These are phyloP conservation scores for Petrocephalus zakoni DNA, from an alignment of 2,113 vertebrate species.

Conservation along the genomic window DNA sequence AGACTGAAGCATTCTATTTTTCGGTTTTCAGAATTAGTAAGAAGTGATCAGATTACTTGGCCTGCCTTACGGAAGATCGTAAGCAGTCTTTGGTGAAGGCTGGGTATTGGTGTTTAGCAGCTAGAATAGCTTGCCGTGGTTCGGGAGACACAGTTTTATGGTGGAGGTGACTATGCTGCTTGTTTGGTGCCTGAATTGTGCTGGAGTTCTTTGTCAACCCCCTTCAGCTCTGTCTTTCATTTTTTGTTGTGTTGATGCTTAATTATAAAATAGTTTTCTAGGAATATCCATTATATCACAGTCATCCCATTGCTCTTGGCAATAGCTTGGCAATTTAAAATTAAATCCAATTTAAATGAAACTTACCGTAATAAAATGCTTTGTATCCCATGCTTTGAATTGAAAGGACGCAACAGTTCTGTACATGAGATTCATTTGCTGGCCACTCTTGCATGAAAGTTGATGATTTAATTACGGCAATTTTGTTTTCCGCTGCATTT, in stretches of 20 bases:
- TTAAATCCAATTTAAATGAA: neutral
- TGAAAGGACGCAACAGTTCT: neutral
- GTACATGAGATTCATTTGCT: neutral
- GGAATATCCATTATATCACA: neutral
- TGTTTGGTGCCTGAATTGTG: slow-evolving; percentile 45
- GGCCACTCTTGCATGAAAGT: neutral
- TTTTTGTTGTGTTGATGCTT: neutral
- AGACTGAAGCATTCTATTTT: slow-evolving; percentile 29
- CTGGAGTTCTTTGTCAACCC: neutral
- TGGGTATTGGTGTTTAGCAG: slow-evolving; percentile 6
- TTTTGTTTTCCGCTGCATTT: neutral
- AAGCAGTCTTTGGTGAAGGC: slow-evolving; percentile 34
- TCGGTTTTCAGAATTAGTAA: slow-evolving; percentile 61
- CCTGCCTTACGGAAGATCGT: slow-evolving; percentile 49
- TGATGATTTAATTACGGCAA: neutral
- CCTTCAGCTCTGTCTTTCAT: neutral
- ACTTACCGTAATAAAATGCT: neutral
- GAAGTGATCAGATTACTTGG: slow-evolving; percentile 45
- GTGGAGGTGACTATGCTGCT: slow-evolving; percentile 37
- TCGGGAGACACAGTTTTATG: neutral
- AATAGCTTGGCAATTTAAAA: neutral
- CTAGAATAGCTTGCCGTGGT: slow-evolving; percentile 9
- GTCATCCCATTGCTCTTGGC: neutral
- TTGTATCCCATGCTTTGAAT: neutral
- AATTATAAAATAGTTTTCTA: neutral